A percentile compares a stretch with the other conserved stretches of the same genome.
Evolutionary conservation across 2,113 vertebrate species (phyloP).

Genomic region (Brachyistius frenatus): DNA sequence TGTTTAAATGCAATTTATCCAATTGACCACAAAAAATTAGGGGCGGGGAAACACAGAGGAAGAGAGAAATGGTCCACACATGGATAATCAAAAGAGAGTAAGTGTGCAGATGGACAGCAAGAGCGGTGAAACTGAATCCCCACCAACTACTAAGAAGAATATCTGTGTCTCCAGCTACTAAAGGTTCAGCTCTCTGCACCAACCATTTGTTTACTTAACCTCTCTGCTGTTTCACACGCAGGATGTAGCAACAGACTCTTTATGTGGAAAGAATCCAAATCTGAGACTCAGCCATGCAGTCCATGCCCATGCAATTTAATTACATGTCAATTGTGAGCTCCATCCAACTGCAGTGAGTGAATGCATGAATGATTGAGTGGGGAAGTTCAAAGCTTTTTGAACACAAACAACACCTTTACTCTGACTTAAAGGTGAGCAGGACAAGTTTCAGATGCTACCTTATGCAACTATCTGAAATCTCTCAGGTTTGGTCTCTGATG

Average conservation of each 20-base stretch:
- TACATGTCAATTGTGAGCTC: not conserved
- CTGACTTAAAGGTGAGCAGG: conserved; percentile 40
- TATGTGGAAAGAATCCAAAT: not conserved
- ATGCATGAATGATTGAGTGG: not conserved
- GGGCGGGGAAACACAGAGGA: not conserved
- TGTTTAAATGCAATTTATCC: not conserved
- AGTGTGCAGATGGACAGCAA: not conserved
- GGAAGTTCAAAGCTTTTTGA: conserved; percentile 25
- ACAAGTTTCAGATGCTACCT: conserved; percentile 30
- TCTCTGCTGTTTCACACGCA: not conserved
- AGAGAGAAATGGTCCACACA: not conserved
- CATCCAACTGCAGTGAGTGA: not conserved
- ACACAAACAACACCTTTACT: conserved; percentile 32
- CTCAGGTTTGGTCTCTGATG: conserved; percentile 32
- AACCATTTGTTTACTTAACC: not conserved
- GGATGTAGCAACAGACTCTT: not conserved
- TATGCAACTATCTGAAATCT: conserved; percentile 63
- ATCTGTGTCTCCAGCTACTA: not conserved
- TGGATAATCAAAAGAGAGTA: not conserved
- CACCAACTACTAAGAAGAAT: not conserved
- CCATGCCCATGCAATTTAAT: not conserved
- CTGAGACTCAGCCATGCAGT: not conserved
- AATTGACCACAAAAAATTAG: not conserved
- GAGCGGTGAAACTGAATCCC: not conserved
- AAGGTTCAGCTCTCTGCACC: not conserved